Conservation (phyloP, 92 coral and sea anemone species). For the Anthopleura xanthogrammica region DNA sequence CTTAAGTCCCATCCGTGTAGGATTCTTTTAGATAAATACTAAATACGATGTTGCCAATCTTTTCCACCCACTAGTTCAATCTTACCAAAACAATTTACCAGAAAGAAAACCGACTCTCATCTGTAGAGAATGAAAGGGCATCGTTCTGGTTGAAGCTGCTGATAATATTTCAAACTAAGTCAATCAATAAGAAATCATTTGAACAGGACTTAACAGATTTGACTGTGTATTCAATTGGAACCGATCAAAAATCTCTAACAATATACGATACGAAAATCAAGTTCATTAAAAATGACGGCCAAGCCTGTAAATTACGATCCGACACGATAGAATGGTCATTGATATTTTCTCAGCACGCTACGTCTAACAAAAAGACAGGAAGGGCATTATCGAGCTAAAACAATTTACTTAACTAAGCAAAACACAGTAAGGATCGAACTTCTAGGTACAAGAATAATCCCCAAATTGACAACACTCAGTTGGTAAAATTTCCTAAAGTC, state of each 20-base stretch:
- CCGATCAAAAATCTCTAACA: background rate
- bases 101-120: background rate
- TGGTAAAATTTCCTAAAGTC: background rate
- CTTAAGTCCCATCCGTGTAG: background rate
- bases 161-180: background rate
- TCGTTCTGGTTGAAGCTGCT: background rate
- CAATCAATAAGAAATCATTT: background rate
- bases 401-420: background rate
- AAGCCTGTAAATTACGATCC: background rate
- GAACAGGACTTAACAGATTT: background rate
- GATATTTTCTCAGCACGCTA: background rate
- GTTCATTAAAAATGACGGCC: slow-evolving; percentile 3
- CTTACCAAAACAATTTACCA: background rate
- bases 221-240: slow-evolving; percentile 4
- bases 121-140: background rate
- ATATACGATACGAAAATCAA: background rate
- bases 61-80: background rate
- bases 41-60: background rate
- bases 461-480: background rate
- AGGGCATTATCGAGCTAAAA: background rate
- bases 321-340: background rate
- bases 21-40: background rate
- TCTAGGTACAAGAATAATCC: background rate
- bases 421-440: background rate
- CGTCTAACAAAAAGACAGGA: background rate